A percentile compares a stretch with the other conserved stretches of the same genome.
phyloP scores from a whole-genome alignment of 2,797 vertebrate genomes.

The Lophotriccus pileatus region DNA sequence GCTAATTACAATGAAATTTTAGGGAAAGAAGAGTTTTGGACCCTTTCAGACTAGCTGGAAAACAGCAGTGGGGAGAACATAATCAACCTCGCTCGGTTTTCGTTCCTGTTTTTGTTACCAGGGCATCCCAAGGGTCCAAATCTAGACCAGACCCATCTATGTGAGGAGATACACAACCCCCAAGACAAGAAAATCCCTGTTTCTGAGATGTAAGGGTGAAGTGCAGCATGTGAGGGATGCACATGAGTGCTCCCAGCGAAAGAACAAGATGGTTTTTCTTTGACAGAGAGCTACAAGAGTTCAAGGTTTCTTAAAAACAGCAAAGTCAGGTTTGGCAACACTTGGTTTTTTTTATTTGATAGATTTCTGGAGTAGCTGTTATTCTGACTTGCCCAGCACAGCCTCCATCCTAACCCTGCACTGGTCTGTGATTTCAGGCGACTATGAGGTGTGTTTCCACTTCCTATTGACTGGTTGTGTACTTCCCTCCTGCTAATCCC shows the following conservation, averaged over 20 bases:
- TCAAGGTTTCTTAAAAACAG: background rate
- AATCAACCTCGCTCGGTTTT: background rate
- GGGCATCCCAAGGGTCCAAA: background rate
- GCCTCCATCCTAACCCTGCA: background rate
- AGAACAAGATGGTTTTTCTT: background rate
- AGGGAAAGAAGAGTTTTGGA: background rate
- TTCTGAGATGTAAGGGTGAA: background rate
- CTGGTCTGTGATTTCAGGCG: background rate
- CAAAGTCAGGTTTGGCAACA: background rate
- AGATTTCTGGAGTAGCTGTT: background rate
- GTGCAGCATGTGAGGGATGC: fast-evolving
- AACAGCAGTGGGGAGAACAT: background rate
- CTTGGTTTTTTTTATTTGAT: background rate
- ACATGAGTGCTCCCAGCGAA: fast-evolving
- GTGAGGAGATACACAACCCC: background rate
- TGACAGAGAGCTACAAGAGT: background rate
- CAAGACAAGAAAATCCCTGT: background rate
- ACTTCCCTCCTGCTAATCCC: constrained; percentile 72
- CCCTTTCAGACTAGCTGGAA: background rate
- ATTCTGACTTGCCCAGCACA: background rate
- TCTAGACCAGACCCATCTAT: background rate
- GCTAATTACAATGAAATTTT: background rate
- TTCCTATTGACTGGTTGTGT: constrained; percentile 66
- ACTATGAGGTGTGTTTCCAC: constrained; percentile 37
- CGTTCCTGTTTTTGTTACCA: background rate